Evolutionary conservation across 92 coral and sea anemone genomes (phyloP).

Genomic region (Umimayanthus kanabou): DNA sequence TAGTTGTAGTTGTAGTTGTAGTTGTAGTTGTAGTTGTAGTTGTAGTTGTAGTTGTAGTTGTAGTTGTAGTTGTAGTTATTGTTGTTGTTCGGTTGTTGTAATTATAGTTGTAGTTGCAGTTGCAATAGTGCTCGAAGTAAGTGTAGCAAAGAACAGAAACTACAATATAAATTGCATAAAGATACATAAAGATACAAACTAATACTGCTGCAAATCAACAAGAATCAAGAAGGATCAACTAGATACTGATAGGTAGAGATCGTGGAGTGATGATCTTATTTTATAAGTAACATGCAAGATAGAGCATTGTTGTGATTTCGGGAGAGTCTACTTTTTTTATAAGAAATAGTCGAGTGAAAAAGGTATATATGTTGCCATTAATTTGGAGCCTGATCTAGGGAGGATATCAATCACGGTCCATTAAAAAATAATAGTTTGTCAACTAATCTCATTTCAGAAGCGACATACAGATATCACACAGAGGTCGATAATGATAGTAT

Average conservation of each 20-base stretch:
- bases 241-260: no score
- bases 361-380: neutral
- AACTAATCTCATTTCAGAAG: constrained; percentile 20
- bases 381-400: neutral
- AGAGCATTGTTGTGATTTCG: neutral
- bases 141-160: no score
- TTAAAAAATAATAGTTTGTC: neutral
- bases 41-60: neutral
- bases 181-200: no score
- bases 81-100: no score
- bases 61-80: neutral
- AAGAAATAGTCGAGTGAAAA: neutral
- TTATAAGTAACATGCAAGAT: neutral
- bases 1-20: no score
- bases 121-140: no score
- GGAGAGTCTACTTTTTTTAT: neutral
- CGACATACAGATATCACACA: constrained; percentile 37
- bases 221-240: no score
- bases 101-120: no score
- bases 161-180: no score
- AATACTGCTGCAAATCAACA: no score
- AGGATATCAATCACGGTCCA: neutral
- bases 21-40: neutral
- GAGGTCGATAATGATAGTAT: constrained; percentile 32
- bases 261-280: no score